Conservation (phyloP, 2,797 vertebrate species). For the Taeniopygia guttata region DNA sequence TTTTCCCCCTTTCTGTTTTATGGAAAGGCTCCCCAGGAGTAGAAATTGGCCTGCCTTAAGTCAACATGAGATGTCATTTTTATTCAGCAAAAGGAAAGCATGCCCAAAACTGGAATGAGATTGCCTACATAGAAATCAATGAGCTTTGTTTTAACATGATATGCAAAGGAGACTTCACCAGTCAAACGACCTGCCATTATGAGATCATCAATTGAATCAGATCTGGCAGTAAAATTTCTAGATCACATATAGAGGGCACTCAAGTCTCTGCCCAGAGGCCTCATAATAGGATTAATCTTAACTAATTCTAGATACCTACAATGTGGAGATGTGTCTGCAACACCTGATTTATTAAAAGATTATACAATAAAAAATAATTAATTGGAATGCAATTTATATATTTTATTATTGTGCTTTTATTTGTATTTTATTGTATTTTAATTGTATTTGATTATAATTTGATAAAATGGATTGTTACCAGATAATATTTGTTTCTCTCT, state of each 20-base stretch:
- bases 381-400: background rate
- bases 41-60: background rate
- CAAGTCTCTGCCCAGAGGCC: background rate
- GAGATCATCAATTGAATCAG: background rate
- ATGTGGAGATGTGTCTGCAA: background rate
- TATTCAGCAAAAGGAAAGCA: background rate
- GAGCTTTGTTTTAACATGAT: background rate
- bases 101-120: background rate
- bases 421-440: background rate
- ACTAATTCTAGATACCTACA: background rate
- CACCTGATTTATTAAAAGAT: background rate
- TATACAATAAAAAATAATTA: background rate
- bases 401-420: background rate
- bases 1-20: background rate
- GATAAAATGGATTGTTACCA: background rate
- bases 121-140: background rate
- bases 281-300: background rate
- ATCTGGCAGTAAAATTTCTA: background rate
- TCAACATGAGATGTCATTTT: background rate
- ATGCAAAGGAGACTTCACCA: background rate
- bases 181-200: background rate
- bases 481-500: background rate
- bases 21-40: background rate
- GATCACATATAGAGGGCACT: background rate
- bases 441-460: background rate